These are phyloP conservation scores for Euzophera pinguis DNA, from an alignment of 2,888 invertebrate genomes.

Conservation along the genomic window DNA sequence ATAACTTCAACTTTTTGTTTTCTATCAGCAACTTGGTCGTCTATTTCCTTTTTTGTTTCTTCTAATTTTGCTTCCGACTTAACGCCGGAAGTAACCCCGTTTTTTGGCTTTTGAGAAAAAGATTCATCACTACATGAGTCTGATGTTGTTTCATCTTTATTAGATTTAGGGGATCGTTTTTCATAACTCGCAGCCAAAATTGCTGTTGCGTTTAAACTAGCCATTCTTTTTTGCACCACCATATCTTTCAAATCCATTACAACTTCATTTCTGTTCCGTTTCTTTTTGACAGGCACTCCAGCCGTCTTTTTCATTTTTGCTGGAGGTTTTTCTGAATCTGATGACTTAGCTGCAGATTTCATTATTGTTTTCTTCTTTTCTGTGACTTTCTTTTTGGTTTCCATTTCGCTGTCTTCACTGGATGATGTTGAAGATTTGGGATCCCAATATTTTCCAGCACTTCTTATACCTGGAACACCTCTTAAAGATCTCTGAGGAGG, in stretches of 20 bases:
- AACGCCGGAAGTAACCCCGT: slow-evolving; percentile 75
- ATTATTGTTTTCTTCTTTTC: slow-evolving; percentile 65
- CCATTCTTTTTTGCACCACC: slow-evolving; percentile 94
- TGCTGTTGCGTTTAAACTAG: slow-evolving; percentile 93
- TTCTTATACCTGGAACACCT: slow-evolving; percentile 86
- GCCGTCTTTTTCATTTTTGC: slow-evolving; percentile 67
- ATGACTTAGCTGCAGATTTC: slow-evolving; percentile 56
- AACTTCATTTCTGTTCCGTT: slow-evolving; percentile 81
- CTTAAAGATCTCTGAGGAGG: slow-evolving; percentile 81
- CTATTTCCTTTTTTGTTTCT: slow-evolving; percentile 62
- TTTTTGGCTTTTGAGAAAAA: slow-evolving; percentile 74
- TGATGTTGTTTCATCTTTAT: slow-evolving; percentile 79
- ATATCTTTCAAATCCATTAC: slow-evolving; percentile 92
- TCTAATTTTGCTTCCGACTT: slow-evolving; percentile 75
- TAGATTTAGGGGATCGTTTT: slow-evolving; percentile 81
- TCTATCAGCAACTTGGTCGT: slow-evolving; percentile 50
- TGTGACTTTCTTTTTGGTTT: slow-evolving; percentile 56
- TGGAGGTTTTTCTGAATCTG: slow-evolving; percentile 74
- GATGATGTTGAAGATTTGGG: slow-evolving; percentile 85
- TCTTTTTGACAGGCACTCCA: slow-evolving; percentile 70
- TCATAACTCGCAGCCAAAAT: slow-evolving; percentile 94
- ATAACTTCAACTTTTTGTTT: slow-evolving; percentile 87
- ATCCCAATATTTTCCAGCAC: slow-evolving; percentile 91
- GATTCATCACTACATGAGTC: slow-evolving; percentile 77
- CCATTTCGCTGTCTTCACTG: slow-evolving; percentile 76